Base-by-base conservation (phyloP, 2,797 vertebrate genomes). In the Oreortyx pictus region DNA sequence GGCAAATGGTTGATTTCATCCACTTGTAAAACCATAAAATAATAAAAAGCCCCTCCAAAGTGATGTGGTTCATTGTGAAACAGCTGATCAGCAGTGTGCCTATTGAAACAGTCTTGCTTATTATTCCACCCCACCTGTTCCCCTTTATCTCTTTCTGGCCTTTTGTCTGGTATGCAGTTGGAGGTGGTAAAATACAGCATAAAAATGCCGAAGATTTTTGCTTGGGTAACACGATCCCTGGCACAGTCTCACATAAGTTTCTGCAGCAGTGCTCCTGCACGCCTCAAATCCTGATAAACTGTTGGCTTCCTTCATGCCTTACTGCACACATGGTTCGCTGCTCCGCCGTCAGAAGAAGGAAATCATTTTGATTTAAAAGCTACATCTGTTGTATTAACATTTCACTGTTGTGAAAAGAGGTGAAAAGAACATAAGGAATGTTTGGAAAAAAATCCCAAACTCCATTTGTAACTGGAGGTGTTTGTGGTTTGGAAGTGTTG, bases 131-230 rank as follows among this genome's bases (percentile, higher is more conserved):
- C 68, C 94, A 96, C 94, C 94, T 96, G 94, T 93, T 97, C 82
- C 88, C 83, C 85, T 93, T 92, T 82, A 89, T 76, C 61, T 88
- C 86, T 66, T 73, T 83, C 46, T 83, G 33, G 80, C 80, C 78
- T 91, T 93, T 94, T 93, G 88, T 95, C 90, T 93, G 10, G 77
- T 70, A 54, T 33, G 35, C 81, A 92, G 90, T 93, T 82, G 54
- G 74, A 96, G 79, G 74, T 94, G 88, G 78, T 92, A 89, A 95
- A 96, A 91, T 57, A 8, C 50, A 47, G 83, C 22, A 2, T 91
- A 71, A 92, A 96, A 95, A 95, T 89, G 76, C 94, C 92, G 23
- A 72, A 91, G 90, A 90, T 96, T 86, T 95, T 96, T 95, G 61
- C 44, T 91, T 86, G n/a, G 2, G 91, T 94, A 89, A 95, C 47